Percentiles rank a stretch among this genome's conserved stretches.
Evolutionary conservation across 1,140 invertebrate genomes (phyloP).

Genomic region (Neodiprion fabricii): DNA sequence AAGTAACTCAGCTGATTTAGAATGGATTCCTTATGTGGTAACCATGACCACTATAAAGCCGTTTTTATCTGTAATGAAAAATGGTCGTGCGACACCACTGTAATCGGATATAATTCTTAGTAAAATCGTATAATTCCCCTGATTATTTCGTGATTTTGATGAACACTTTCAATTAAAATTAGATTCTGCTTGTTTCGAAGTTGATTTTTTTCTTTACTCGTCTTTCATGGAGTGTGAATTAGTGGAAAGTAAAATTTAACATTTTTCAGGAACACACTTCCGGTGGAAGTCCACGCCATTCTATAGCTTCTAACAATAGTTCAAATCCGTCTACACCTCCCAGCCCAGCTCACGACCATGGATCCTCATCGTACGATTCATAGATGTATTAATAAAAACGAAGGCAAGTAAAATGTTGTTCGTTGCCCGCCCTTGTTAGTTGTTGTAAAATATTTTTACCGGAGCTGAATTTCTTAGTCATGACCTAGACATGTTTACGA

Average conservation of each 20-base stretch:
- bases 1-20: too few relatives aligned
- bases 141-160: too few relatives aligned
- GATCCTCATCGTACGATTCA: constrained; percentile 74
- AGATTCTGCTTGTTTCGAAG: too few relatives aligned
- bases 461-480: background rate
- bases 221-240: too few relatives aligned
- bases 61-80: too few relatives aligned
- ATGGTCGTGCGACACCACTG: too few relatives aligned
- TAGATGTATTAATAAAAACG: constrained; percentile 28
- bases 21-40: too few relatives aligned
- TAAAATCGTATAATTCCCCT: too few relatives aligned
- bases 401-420: background rate
- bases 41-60: too few relatives aligned
- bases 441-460: background rate
- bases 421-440: background rate
- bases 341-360: constrained; percentile 75
- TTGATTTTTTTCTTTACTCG: too few relatives aligned
- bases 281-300: constrained; percentile 74
- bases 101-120: too few relatives aligned
- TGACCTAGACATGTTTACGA: background rate
- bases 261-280: constrained; percentile 58
- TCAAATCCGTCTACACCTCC: constrained; percentile 80
- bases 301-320: constrained; percentile 82
- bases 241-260: background rate
- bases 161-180: too few relatives aligned